Evolutionary conservation across 2,888 invertebrate genomes (phyloP).

Genomic region (Cerceris rybyensis): DNA sequence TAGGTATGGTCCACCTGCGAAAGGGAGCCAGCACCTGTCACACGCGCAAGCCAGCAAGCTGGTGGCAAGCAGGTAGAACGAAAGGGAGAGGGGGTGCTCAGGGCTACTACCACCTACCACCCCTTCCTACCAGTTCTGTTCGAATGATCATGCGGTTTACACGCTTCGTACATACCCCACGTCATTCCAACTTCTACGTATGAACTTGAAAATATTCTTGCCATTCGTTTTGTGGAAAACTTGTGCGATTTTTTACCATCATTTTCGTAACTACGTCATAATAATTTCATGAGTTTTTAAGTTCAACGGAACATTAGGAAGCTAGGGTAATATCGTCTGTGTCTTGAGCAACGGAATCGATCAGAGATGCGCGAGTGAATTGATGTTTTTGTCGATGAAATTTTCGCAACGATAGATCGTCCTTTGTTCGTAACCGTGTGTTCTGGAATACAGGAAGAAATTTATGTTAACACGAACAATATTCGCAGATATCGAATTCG

Average conservation of each 20-base stretch:
- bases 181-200: slow-evolving; percentile 10
- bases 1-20: slow-evolving; percentile 76
- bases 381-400: too few relatives aligned
- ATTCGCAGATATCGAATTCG: background rate
- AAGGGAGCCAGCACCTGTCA: slow-evolving; percentile 74
- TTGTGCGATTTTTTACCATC: too few relatives aligned
- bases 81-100: slow-evolving; percentile 48
- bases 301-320: too few relatives aligned
- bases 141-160: slow-evolving; percentile 50
- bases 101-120: slow-evolving; percentile 45
- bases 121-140: slow-evolving; percentile 58
- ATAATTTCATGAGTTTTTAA: too few relatives aligned
- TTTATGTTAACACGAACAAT: background rate
- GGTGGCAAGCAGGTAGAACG: slow-evolving; percentile 41
- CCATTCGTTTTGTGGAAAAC: background rate
- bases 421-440: background rate
- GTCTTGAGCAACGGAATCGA: too few relatives aligned
- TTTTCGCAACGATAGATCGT: too few relatives aligned
- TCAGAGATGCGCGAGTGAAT: too few relatives aligned
- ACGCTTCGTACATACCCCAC: slow-evolving; percentile 19
- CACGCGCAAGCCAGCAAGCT: slow-evolving; percentile 64
- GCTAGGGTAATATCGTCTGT: too few relatives aligned
- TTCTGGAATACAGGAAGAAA: background rate
- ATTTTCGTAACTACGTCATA: too few relatives aligned
- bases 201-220: background rate